Conservation (phyloP, 2,888 invertebrate genomes). For the Andrena hattorfiana region DNA sequence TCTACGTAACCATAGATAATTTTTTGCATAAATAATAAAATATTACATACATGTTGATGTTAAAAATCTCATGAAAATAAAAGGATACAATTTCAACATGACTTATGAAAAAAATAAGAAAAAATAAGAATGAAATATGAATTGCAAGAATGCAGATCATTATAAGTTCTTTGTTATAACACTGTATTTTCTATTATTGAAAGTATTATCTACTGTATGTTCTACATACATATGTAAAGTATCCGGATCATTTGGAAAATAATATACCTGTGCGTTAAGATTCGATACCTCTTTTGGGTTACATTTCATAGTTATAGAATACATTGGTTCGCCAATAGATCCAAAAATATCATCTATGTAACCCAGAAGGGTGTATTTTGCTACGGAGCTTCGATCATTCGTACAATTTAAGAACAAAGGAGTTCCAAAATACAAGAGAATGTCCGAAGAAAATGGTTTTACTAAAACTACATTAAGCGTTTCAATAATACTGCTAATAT, state of each 20-base stretch:
- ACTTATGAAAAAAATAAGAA: neutral
- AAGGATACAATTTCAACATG: neutral
- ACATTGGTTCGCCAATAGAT: slow-evolving; percentile 59
- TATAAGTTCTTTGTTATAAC: slow-evolving; percentile 3
- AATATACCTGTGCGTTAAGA: slow-evolving; percentile 51
- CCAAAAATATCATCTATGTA: slow-evolving; percentile 67
- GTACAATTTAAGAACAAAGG: slow-evolving; percentile 50
- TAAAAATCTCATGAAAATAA: neutral
- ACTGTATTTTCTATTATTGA: slow-evolving; percentile 28
- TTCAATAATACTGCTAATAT: slow-evolving; percentile 49
- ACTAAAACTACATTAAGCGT: slow-evolving; percentile 44
- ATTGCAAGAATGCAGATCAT: neutral
- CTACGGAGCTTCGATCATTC: neutral
- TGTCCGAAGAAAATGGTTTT: slow-evolving; percentile 40
- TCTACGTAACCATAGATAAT: neutral
- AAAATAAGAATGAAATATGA: neutral
- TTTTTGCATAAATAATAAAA: slow-evolving; percentile 1
- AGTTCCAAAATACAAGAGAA: slow-evolving; percentile 59
- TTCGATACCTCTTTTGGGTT: slow-evolving; percentile 11
- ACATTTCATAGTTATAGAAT: slow-evolving; percentile 38
- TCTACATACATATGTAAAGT: slow-evolving; percentile 52
- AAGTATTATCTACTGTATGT: slow-evolving; percentile 8
- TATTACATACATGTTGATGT: slow-evolving; percentile 6
- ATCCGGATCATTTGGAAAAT: slow-evolving; percentile 44
- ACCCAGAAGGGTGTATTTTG: slow-evolving; percentile 50